phyloP scores from a whole-genome alignment of 2,888 invertebrate genomes.

The Drosophila ustulata region DNA sequence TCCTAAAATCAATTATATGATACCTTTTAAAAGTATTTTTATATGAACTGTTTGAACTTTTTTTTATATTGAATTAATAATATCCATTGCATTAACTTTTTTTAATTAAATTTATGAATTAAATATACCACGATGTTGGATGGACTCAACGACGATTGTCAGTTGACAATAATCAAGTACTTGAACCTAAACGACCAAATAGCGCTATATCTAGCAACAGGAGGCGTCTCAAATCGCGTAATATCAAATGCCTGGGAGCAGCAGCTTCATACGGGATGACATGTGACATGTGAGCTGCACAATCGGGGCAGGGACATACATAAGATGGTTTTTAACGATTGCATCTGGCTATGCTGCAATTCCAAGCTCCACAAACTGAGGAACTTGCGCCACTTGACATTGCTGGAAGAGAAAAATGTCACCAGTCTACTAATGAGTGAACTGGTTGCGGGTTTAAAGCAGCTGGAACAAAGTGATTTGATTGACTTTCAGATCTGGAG shows the following conservation, averaged over 20 bases:
- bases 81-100: too few species aligned
- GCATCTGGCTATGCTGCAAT: slow-evolving; percentile 5
- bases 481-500: background rate
- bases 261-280: background rate
- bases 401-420: background rate
- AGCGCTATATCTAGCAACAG: slow-evolving; percentile 27
- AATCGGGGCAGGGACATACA: background rate
- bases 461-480: slow-evolving; percentile 29
- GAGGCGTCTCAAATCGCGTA: background rate
- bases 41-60: background rate
- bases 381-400: slow-evolving; percentile 10
- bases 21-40: background rate
- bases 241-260: slow-evolving; percentile 25
- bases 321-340: background rate
- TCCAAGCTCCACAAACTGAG: background rate
- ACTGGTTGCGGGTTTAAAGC: slow-evolving; percentile 3
- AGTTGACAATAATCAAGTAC: slow-evolving; percentile 21
- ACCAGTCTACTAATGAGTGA: too few species aligned
- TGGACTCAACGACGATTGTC: slow-evolving; percentile 33
- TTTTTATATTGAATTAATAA: too few species aligned
- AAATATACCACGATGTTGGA: slow-evolving; percentile 8
- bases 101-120: background rate
- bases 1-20: background rate
- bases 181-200: slow-evolving; percentile 34
- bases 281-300: too few species aligned